A percentile compares a stretch with the other conserved stretches of the same genome.
phyloP scores from a whole-genome alignment of 2,113 vertebrate genomes.

The Phaethornis superciliosus region DNA sequence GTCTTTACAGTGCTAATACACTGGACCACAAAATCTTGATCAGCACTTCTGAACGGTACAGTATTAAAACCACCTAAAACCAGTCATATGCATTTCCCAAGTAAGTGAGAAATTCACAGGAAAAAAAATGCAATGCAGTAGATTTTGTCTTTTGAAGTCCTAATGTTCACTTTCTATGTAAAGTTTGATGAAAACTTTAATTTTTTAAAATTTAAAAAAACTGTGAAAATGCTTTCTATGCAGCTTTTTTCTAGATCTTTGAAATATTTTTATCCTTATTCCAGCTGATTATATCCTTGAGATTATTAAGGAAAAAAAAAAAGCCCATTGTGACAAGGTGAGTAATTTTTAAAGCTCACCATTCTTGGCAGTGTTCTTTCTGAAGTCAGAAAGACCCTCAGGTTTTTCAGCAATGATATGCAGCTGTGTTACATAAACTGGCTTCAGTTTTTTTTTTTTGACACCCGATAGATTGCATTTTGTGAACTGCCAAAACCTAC shows the following conservation, averaged over 20 bases:
- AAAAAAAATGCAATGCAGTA: slow-evolving; percentile 29
- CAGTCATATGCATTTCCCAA: not conserved
- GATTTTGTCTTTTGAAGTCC: slow-evolving; percentile 10
- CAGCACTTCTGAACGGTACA: slow-evolving; percentile 36
- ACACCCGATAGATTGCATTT: not conserved
- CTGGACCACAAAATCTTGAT: not conserved
- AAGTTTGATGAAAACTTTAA: not conserved
- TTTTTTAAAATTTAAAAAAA: not conserved
- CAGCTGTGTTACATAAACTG: not conserved
- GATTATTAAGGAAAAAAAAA: not conserved
- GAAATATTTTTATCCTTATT: slow-evolving; percentile 9
- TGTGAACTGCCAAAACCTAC: slow-evolving; percentile 57
- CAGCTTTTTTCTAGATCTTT: slow-evolving; percentile 26
- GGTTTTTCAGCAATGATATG: not conserved
- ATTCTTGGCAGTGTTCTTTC: not conserved
- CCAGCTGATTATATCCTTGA: slow-evolving; percentile 9
- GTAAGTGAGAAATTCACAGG: slow-evolving; percentile 28
- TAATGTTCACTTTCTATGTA: not conserved
- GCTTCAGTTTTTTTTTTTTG: slow-evolving; percentile 1
- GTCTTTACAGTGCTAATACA: not conserved
- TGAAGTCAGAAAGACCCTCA: not conserved
- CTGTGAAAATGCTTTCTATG: slow-evolving; percentile 56
- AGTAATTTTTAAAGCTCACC: slow-evolving; percentile 1
- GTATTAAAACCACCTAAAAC: slow-evolving; percentile 46
- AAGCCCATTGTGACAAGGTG: not conserved